Percentiles rank a stretch among this genome's conserved stretches.
Conservation (phyloP, 2,888 invertebrate genomes). For the Alentia gelatinosa region DNA sequence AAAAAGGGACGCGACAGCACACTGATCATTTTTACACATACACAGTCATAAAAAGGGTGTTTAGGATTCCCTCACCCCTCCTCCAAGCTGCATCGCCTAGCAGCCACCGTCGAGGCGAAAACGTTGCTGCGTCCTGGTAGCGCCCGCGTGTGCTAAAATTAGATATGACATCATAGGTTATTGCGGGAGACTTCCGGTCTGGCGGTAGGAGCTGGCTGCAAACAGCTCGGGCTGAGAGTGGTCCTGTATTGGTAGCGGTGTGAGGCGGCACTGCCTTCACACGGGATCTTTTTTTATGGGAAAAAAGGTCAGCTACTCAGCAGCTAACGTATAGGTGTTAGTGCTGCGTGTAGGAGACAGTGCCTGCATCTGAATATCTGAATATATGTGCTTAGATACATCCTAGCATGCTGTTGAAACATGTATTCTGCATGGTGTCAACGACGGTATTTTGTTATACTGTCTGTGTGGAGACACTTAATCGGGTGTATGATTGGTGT, state of each 20-base stretch:
- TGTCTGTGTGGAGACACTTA: too few species aligned
- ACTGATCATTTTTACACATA: neutral
- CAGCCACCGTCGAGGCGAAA: neutral
- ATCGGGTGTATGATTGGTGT: too few species aligned
- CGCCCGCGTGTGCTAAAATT: slow-evolving; percentile 30
- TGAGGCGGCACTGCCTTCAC: neutral
- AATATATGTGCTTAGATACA: too few species aligned
- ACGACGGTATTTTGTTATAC: too few species aligned
- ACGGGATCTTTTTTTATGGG: too few species aligned
- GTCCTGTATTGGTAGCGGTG: neutral
- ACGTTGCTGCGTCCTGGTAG: neutral
- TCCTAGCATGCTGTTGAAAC: too few species aligned
- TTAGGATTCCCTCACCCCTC: neutral
- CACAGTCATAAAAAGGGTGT: neutral
- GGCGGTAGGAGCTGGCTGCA: slow-evolving; percentile 5
- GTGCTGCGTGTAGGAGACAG: too few species aligned
- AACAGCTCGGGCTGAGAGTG: slow-evolving; percentile 6
- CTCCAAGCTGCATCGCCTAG: neutral
- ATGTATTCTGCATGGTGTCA: too few species aligned
- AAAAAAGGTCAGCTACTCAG: too few species aligned
- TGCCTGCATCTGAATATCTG: too few species aligned
- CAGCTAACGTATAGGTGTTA: too few species aligned
- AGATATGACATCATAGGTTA: slow-evolving; percentile 54
- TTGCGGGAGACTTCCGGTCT: slow-evolving; percentile 41
- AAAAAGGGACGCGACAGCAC: too few species aligned